These are phyloP conservation scores for Orthonyx spaldingii DNA, from an alignment of 2,113 vertebrate species.

Conservation along the genomic window DNA sequence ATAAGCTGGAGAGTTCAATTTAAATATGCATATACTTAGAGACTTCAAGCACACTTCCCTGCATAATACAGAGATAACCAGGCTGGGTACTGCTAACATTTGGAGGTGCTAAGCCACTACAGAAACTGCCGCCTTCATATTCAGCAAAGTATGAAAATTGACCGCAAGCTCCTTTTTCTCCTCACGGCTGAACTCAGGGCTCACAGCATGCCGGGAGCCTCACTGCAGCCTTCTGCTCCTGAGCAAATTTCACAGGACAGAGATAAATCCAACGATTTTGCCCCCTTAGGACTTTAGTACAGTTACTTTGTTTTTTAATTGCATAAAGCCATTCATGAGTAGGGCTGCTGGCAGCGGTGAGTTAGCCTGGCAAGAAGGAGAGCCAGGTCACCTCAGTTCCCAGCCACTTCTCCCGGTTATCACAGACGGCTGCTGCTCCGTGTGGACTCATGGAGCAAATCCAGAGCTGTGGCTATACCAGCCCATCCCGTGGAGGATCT, in stretches of 20 bases:
- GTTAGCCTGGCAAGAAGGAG: background rate
- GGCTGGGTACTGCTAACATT: background rate
- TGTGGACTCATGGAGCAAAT: accelerated
- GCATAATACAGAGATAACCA: background rate
- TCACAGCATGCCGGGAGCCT: background rate
- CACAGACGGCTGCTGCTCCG: accelerated
- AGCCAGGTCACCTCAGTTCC: background rate
- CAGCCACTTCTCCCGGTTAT: accelerated
- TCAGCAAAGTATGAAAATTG: background rate
- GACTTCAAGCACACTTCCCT: background rate
- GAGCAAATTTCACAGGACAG: background rate
- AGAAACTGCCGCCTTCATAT: background rate
- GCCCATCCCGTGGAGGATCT: background rate
- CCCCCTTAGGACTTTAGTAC: background rate
- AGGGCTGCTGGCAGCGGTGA: background rate
- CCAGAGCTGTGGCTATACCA: background rate
- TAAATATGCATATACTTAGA: background rate
- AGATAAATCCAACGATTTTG: background rate
- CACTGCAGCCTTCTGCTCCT: background rate
- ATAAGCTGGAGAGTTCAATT: background rate
- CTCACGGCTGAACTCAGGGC: background rate
- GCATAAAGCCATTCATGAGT: background rate
- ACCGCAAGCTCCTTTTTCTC: accelerated
- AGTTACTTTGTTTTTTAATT: background rate
- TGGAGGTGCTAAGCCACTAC: background rate